phyloP scores from a whole-genome alignment of 23 tunicate species.

The Pegea sp. region DNA sequence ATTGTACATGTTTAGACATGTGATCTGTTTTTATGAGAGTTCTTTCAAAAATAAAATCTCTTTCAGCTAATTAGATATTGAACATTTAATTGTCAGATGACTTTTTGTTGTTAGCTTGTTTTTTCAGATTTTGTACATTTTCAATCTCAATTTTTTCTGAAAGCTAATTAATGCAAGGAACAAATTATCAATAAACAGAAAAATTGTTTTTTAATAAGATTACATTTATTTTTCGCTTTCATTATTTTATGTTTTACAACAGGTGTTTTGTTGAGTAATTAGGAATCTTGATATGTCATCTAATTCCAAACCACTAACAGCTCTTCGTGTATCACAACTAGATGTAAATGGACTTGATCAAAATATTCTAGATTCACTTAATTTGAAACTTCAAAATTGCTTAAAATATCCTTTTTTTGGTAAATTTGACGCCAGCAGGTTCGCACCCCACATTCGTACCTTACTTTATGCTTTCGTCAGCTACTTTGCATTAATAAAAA shows the following conservation, averaged over 20 bases:
- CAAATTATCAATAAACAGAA: too few relatives aligned
- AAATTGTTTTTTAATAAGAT: too few relatives aligned
- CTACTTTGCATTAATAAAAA: conserved; percentile 14
- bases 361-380: conserved; percentile 6
- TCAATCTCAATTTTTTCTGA: too few relatives aligned
- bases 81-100: too few relatives aligned
- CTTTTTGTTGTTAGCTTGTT: too few relatives aligned
- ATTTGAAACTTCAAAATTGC: conserved; percentile 8
- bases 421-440: not conserved
- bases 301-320: conserved; percentile 2
- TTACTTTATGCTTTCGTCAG: conserved; percentile 12
- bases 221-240: too few relatives aligned
- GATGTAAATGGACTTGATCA: conserved; percentile 22
- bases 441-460: conserved; percentile 17
- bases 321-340: conserved; percentile 40
- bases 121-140: too few relatives aligned
- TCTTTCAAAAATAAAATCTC: not conserved
- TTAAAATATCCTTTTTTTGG: conserved; percentile 11
- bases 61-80: too few relatives aligned
- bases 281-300: too few relatives aligned
- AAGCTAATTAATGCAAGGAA: too few relatives aligned
- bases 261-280: too few relatives aligned
- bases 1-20: not conserved
- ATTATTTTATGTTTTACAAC: too few relatives aligned
- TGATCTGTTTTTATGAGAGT: not conserved